Base-by-base conservation (phyloP, 2,888 invertebrate genomes). In the Andrena fulva region DNA sequence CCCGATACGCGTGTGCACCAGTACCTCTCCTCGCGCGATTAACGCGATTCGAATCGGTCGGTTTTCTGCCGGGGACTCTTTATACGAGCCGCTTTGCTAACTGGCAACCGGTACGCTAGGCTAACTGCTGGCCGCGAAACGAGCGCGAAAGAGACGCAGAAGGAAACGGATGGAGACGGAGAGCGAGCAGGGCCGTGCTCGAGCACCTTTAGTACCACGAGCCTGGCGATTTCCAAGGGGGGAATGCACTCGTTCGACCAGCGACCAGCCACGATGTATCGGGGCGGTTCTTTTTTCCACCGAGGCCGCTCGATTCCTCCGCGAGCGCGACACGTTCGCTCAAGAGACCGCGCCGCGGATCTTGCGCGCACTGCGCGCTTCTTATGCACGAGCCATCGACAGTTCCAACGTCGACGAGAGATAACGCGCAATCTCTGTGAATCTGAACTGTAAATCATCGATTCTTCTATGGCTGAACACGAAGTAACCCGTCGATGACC, bases 41-140 rank as follows among this genome's bases (percentile, higher is more conserved):
- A 42, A 20, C 56, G 24, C 56, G 24, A 56, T 56, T 56, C 42
- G 42, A 5, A 27, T 56, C 85, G 84, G 80, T 85, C 83, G 82
- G 79, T 87, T 87, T 82, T 85, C 84, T 77, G 84, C 82, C 77
- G 82, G 80, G 80, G 79, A 82, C 74, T 84, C 87, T 87, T 87
- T 87, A 87, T 80, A 78, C 83, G 85, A 83, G 77, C 81, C 85
- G 81, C 81, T 83, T 85, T 60, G 73, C 87, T 84, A 77, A 84
- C 87, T 87, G 82, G 77, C 84, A 87, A 84, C 87, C 85, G 87
- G 85, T 84, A 85, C 84, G 77, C 64, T 77, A 71, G 42, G 83
- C 69, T 82, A 79, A 84, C 86, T 59, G 84, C 76, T 71, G 84
- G 16, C 6, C 52, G 93, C 33, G 68, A 64, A 80, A 62, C 67